Evolutionary conservation across 2,797 vertebrate species (phyloP).

Genomic region (Antrozous pallidus): DNA sequence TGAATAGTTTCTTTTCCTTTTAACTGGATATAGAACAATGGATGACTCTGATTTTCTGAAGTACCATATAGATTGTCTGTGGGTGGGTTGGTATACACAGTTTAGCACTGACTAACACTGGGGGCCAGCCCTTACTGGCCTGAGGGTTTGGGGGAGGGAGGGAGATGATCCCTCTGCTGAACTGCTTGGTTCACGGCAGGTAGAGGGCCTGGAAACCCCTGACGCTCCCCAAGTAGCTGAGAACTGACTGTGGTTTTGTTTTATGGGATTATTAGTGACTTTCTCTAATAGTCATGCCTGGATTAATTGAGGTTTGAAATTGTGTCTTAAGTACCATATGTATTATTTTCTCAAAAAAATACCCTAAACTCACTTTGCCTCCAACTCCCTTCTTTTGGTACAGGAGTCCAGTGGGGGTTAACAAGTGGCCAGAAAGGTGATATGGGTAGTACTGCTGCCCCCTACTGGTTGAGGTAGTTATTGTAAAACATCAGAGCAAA

Average conservation of each 20-base stretch:
- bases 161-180: accelerated
- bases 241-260: neutral
- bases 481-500: neutral
- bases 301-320: neutral
- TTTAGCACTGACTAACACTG: neutral
- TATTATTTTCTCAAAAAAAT: neutral
- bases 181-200: neutral
- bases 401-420: neutral
- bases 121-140: too few relatives aligned
- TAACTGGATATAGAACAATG: neutral
- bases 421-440: neutral
- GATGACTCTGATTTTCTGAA: neutral
- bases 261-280: neutral
- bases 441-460: neutral
- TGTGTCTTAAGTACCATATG: neutral
- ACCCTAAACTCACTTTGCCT: too few relatives aligned
- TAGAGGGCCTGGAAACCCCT: neutral
- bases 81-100: accelerated
- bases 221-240: neutral
- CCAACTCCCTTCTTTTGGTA: neutral
- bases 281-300: neutral
- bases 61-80: accelerated
- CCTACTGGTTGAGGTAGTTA: neutral
- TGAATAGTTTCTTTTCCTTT: neutral
- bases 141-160: neutral